Percentiles rank a stretch among this genome's conserved stretches.
Conservation (phyloP, 2,113 vertebrate genomes). For the Tyrannus savana region DNA sequence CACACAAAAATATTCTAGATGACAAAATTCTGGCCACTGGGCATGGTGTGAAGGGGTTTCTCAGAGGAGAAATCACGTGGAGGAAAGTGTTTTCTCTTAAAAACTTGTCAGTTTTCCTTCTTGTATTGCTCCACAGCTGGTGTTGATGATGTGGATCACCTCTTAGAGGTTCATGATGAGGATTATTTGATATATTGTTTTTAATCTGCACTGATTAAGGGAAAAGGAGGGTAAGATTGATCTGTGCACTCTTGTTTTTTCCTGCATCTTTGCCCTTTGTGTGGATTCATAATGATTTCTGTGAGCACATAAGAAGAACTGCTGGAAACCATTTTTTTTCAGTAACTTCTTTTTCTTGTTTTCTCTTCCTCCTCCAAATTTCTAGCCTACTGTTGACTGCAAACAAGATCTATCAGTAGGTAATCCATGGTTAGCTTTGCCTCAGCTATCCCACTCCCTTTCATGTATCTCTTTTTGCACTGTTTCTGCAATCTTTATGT, state of each 20-base stretch:
- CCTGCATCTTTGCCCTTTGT: background rate
- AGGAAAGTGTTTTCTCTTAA: background rate
- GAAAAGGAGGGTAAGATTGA: background rate
- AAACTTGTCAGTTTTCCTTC: background rate
- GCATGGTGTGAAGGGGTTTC: background rate
- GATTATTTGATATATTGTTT: background rate
- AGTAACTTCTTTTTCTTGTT: background rate
- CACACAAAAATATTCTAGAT: background rate
- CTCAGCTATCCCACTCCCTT: background rate
- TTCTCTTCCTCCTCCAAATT: background rate
- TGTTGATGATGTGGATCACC: background rate
- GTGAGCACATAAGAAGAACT: background rate
- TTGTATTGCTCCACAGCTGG: background rate
- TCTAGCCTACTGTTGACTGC: background rate
- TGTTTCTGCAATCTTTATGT: background rate
- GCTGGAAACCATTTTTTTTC: background rate
- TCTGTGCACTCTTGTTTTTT: background rate
- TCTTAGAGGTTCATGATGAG: background rate
- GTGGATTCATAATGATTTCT: background rate
- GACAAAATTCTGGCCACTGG: background rate
- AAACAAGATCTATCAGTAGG: background rate
- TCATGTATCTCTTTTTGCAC: background rate
- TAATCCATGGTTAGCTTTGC: background rate
- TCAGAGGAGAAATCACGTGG: background rate
- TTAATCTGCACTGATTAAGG: background rate